Percentiles rank a stretch among this genome's conserved stretches.
Conservation (phyloP, 2,113 vertebrate species). For the Myotis lucifugus region DNA sequence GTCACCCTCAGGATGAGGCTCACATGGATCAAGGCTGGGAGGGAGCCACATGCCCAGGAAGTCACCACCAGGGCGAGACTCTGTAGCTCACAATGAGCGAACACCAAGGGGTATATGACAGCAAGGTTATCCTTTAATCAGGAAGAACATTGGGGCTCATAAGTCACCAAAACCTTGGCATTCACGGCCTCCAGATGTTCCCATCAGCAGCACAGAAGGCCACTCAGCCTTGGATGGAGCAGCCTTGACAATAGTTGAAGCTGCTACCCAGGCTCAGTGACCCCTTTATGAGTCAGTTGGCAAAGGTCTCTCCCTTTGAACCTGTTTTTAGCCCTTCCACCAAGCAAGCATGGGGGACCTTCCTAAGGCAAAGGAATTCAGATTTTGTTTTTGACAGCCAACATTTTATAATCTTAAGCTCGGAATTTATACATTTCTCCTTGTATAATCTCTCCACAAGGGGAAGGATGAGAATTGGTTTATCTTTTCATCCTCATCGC, state of each 20-base stretch:
- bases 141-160: not conserved
- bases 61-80: not conserved
- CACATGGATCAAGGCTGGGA: slow-evolving; percentile 5
- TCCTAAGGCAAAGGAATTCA: not conserved
- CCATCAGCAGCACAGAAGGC: not conserved
- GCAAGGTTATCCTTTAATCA: not conserved
- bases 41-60: slow-evolving; percentile 20
- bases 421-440: not conserved
- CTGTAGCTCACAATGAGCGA: not conserved
- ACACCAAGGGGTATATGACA: not conserved
- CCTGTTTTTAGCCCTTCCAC: not conserved
- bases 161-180: too few relatives aligned
- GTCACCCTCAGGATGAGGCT: not conserved
- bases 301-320: not conserved
- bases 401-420: not conserved
- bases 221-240: not conserved
- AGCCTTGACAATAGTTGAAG: accelerated
- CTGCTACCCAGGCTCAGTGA: not conserved
- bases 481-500: not conserved
- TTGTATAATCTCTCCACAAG: not conserved
- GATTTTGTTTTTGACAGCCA: not conserved
- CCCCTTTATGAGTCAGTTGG: not conserved
- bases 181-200: too few relatives aligned
- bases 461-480: not conserved
- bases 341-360: not conserved